Evolutionary conservation across 2,888 invertebrate species (phyloP).

Genomic region (Protophormia terraenovae): DNA sequence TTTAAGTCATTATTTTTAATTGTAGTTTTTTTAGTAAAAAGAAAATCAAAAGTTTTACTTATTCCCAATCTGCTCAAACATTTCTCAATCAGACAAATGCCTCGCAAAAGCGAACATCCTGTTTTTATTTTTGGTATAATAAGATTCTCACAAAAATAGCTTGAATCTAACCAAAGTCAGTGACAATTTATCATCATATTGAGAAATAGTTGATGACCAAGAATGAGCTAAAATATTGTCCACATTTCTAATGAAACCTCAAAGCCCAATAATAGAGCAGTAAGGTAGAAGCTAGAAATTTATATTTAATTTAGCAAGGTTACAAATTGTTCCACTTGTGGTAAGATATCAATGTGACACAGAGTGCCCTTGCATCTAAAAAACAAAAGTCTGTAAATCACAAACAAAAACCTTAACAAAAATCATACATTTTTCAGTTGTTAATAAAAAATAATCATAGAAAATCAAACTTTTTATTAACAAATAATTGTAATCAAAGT

Average conservation of each 20-base stretch:
- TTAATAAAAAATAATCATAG: no score
- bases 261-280: slow-evolving; percentile 15
- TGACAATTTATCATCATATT: slow-evolving; percentile 77
- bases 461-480: no score
- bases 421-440: no score
- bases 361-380: slow-evolving; percentile 67
- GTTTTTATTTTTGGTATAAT: slow-evolving; percentile 66
- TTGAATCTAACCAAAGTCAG: slow-evolving; percentile 76
- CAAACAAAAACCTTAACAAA: no score
- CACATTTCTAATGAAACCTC: not conserved
- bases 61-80: no score
- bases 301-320: slow-evolving; percentile 68
- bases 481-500: slow-evolving; percentile 26
- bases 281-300: slow-evolving; percentile 21
- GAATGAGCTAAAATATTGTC: not conserved
- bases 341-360: slow-evolving; percentile 64
- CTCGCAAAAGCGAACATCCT: slow-evolving; percentile 72
- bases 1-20: no score
- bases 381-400: not conserved
- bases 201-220: not conserved
- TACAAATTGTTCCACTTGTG: slow-evolving; percentile 70
- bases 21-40: no score
- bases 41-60: no score
- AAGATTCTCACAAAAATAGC: slow-evolving; percentile 78
- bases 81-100: slow-evolving; percentile 70